Conservation (phyloP, 2,888 invertebrate genomes). For the Mesodorylaimus sp. region DNA sequence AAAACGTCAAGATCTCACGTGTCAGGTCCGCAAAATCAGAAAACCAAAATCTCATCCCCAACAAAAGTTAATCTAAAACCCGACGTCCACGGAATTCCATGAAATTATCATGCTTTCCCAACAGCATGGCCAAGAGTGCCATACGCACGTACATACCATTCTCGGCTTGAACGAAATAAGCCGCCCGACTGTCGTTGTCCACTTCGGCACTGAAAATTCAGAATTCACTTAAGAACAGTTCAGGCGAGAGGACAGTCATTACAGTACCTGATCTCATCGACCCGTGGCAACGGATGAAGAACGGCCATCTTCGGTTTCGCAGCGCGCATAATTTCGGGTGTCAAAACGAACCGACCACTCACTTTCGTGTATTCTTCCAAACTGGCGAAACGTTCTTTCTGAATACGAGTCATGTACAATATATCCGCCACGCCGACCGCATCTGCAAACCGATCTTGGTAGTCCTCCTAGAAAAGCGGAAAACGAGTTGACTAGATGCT, state of each 20-base stretch:
- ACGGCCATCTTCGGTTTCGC: conserved; percentile 66
- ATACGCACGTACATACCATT: conserved; percentile 95
- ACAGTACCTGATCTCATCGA: conserved; percentile 57
- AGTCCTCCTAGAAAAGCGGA: conserved; percentile 17
- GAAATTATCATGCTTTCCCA: too few relatives aligned
- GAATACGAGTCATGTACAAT: conserved; percentile 92
- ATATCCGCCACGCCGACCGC: conserved; percentile 85
- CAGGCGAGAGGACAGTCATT: neutral
- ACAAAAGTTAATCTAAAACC: too few relatives aligned
- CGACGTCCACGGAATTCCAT: too few relatives aligned
- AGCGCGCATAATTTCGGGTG: conserved; percentile 82
- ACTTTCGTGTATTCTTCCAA: conserved; percentile 70
- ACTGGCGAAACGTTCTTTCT: conserved; percentile 68
- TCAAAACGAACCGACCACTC: conserved; percentile 67
- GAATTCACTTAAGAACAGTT: conserved; percentile 6
- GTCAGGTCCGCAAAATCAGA: too few relatives aligned
- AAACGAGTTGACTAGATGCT: too few relatives aligned
- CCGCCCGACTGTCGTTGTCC: conserved; percentile 86
- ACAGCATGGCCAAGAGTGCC: conserved; percentile 79
- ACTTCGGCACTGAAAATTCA: conserved; percentile 53
- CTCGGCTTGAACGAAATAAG: conserved; percentile 93
- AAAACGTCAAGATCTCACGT: too few relatives aligned
- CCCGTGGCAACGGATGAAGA: conserved; percentile 86
- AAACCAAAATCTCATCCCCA: too few relatives aligned
- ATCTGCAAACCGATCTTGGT: conserved; percentile 49